These are phyloP conservation scores for Falco biarmicus DNA, from an alignment of 2,797 vertebrate genomes.

Conservation along the genomic window DNA sequence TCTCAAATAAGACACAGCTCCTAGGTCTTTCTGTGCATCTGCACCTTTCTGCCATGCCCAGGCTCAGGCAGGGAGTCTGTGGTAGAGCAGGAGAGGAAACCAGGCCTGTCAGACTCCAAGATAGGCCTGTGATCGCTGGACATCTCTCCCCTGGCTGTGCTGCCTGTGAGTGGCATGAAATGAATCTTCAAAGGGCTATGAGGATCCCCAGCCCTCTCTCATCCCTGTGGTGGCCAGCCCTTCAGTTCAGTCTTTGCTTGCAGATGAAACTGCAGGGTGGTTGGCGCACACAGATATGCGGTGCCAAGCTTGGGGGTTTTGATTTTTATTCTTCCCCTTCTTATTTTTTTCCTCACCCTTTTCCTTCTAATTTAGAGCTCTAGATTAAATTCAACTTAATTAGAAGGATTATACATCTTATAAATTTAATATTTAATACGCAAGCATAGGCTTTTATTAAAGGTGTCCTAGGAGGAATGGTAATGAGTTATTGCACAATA, in stretches of 20 bases:
- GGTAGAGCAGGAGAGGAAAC: background rate
- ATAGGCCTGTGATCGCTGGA: background rate
- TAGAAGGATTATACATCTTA: constrained; percentile 75
- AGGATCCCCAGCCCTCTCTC: background rate
- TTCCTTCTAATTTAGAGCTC: constrained; percentile 59
- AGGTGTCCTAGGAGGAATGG: constrained; percentile 69
- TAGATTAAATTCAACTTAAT: constrained; percentile 73
- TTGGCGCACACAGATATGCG: background rate
- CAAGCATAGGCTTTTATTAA: constrained; percentile 73
- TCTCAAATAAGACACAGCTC: background rate
- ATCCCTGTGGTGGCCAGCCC: background rate
- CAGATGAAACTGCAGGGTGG: background rate
- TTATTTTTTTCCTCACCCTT: background rate
- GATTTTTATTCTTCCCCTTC: background rate
- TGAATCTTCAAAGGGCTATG: constrained; percentile 18
- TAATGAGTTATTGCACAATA: constrained; percentile 68
- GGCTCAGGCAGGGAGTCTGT: background rate
- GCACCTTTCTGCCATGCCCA: background rate
- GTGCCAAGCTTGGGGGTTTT: background rate
- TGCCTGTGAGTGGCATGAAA: constrained; percentile 9
- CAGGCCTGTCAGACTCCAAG: background rate
- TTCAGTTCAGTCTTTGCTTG: background rate
- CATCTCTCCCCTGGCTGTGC: background rate
- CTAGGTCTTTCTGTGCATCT: background rate
- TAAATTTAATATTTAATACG: constrained; percentile 78